These are phyloP conservation scores for Ciconia maguari DNA, from an alignment of 2,113 vertebrate genomes.

Conservation along the genomic window DNA sequence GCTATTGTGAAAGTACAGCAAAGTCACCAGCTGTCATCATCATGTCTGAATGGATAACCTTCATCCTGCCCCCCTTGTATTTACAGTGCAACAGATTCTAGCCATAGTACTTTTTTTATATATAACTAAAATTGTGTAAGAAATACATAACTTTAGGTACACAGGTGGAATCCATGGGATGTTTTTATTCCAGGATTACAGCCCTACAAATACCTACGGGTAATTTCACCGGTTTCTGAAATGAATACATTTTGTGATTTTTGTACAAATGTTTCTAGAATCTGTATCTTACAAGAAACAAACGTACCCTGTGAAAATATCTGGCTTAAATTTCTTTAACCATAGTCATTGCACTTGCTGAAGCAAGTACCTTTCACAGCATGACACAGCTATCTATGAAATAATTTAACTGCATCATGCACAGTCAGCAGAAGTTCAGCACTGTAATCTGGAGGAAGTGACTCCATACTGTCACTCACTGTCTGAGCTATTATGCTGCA, in stretches of 20 bases:
- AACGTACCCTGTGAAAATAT: neutral
- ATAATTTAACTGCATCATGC: neutral
- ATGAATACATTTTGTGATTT: rapidly evolving
- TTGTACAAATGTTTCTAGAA: neutral
- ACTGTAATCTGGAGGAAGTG: neutral
- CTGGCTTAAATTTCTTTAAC: neutral
- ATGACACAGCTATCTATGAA: conserved; percentile 17
- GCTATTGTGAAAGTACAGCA: neutral
- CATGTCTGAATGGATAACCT: neutral
- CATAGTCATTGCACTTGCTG: neutral
- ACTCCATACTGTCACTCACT: neutral
- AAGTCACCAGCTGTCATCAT: neutral
- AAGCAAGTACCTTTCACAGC: neutral
- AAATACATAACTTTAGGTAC: neutral
- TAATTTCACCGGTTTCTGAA: neutral
- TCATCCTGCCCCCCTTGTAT: neutral
- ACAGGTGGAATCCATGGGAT: neutral
- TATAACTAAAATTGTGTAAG: neutral
- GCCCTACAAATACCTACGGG: neutral
- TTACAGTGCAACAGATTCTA: neutral
- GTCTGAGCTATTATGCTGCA: neutral
- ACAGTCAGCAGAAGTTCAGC: neutral
- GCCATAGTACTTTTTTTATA: neutral
- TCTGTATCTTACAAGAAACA: neutral
- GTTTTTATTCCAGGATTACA: neutral